Percentiles rank a stretch among this genome's conserved stretches.
Conservation (phyloP, 2,888 invertebrate genomes). For the Antheraea yamamai region DNA sequence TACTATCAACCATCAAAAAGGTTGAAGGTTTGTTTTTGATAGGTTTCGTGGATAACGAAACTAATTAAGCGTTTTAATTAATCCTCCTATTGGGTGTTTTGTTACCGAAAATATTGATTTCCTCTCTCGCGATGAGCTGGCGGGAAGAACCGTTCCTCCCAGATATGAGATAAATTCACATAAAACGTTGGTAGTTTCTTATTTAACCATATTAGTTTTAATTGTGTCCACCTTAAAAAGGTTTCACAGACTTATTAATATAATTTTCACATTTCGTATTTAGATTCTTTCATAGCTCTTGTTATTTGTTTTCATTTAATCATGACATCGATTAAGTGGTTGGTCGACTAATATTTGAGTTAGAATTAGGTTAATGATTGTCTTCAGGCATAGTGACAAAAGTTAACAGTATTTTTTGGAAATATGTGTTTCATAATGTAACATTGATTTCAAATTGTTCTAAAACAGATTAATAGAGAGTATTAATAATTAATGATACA, state of each 20-base stretch:
- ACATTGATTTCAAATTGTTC: not conserved
- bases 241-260: not conserved
- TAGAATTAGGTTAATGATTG: not conserved
- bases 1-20: conserved; percentile 62
- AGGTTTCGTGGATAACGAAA: conserved; percentile 74
- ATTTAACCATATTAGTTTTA: not conserved
- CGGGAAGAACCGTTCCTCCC: conserved; percentile 35
- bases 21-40: conserved; percentile 67
- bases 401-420: not conserved
- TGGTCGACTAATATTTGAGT: not conserved
- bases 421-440: not conserved
- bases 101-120: conserved; percentile 74
- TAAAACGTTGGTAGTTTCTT: not conserved
- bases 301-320: not conserved
- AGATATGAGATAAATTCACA: not conserved
- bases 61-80: conserved; percentile 79
- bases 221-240: not conserved
- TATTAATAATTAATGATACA: not conserved
- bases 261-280: not conserved
- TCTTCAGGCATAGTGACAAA: not conserved
- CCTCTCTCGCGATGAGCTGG: conserved; percentile 47
- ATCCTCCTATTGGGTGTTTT: conserved; percentile 71
- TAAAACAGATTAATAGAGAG: not conserved
- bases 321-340: not conserved
- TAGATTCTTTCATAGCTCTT: not conserved